A percentile compares a stretch with the other conserved stretches of the same genome.
Conservation (phyloP, 2,797 vertebrate species). For the Enteromius unitaeniatus region DNA sequence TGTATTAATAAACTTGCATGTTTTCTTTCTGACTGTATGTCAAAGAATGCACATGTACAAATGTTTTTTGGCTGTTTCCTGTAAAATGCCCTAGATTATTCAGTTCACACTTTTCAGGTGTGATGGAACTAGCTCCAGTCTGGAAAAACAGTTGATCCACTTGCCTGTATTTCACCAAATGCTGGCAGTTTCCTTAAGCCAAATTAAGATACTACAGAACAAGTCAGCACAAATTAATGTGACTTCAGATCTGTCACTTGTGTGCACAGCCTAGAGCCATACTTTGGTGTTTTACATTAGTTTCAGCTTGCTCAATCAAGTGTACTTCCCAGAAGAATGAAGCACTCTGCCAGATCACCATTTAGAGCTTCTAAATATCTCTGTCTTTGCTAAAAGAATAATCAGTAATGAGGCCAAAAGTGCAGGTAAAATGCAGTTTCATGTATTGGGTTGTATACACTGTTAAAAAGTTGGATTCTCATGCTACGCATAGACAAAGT, state of each 20-base stretch:
- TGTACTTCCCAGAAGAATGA: conserved; percentile 14
- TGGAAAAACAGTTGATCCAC: conserved; percentile 43
- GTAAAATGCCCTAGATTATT: conserved; percentile 34
- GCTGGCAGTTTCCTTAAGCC: conserved; percentile 34
- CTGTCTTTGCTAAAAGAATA: conserved; percentile 72
- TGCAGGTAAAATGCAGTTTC: too few species aligned
- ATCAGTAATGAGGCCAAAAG: conserved; percentile 30
- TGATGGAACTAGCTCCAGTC: conserved; percentile 1
- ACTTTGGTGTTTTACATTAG: conserved; percentile 32
- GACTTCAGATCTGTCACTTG: neutral
- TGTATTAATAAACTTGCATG: neutral
- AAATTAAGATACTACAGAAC: conserved; percentile 50
- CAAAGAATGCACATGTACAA: neutral
- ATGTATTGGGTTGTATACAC: too few species aligned
- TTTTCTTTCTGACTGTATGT: neutral
- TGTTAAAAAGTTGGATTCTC: too few species aligned
- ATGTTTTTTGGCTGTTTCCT: conserved; percentile 31
- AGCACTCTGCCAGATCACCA: conserved; percentile 76
- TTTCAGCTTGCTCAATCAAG: neutral
- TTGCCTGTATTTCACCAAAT: conserved; percentile 38
- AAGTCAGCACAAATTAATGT: conserved; percentile 30
- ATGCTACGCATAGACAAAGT: too few species aligned
- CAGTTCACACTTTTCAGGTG: neutral
- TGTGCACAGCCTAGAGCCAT: conserved; percentile 15
- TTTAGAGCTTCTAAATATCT: conserved; percentile 66